Conservation (phyloP, 2,113 vertebrate species). For the Eleginops maclovinus region DNA sequence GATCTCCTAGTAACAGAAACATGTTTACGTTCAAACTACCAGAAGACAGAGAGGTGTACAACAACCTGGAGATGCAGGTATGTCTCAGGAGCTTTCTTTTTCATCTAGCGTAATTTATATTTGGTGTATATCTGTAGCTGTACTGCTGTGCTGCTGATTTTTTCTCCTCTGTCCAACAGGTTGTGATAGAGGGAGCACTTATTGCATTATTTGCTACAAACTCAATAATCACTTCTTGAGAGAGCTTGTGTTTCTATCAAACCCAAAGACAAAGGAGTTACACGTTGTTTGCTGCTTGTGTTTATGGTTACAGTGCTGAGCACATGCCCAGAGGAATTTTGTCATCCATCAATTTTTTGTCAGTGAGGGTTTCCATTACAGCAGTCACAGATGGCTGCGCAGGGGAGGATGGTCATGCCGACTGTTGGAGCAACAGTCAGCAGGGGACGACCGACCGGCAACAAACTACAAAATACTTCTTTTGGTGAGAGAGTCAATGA, state of each 20-base stretch:
- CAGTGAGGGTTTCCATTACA: constrained; percentile 69
- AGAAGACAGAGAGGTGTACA: constrained; percentile 31
- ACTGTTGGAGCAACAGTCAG: constrained; percentile 41
- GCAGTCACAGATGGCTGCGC: constrained; percentile 68
- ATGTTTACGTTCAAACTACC: constrained; percentile 55
- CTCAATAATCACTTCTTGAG: constrained; percentile 23
- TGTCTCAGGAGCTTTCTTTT: constrained; percentile 10
- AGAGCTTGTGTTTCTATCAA: constrained; percentile 13
- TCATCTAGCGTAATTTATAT: constrained; percentile 8
- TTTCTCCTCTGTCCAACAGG: neutral
- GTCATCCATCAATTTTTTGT: constrained; percentile 63
- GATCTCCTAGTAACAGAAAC: constrained; percentile 71
- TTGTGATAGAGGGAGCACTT: constrained; percentile 1
- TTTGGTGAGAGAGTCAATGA: constrained; percentile 34
- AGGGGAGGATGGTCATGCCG: constrained; percentile 31
- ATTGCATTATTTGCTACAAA: constrained; percentile 9
- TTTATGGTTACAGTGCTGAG: constrained; percentile 51
- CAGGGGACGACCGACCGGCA: constrained; percentile 32
- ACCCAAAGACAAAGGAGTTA: constrained; percentile 28
- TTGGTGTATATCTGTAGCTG: neutral
- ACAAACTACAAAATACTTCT: constrained; percentile 35
- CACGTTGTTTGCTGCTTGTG: constrained; percentile 40
- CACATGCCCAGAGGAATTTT: constrained; percentile 39
- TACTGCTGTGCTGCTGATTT: neutral
- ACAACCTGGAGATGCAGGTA: constrained; percentile 48